A percentile compares a stretch with the other conserved stretches of the same genome.
Evolutionary conservation across 2,797 vertebrate genomes (phyloP).

Genomic region (Petrocephalus sullivani): DNA sequence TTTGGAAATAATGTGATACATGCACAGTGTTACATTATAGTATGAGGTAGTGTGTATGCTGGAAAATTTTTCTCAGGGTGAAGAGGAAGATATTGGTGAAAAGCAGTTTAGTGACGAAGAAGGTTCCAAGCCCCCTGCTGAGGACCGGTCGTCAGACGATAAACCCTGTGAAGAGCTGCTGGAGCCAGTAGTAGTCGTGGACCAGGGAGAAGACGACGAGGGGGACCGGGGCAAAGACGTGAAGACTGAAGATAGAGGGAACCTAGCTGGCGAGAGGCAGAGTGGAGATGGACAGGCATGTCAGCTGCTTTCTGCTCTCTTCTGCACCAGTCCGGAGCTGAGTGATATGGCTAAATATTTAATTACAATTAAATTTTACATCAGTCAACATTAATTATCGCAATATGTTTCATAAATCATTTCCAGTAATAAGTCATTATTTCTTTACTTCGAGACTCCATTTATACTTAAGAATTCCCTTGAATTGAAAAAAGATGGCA

Average conservation of each 20-base stretch:
- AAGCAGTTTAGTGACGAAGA: constrained; percentile 78
- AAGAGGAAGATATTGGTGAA: constrained; percentile 45
- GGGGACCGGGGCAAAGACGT: constrained; percentile 54
- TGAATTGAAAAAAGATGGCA: not conserved
- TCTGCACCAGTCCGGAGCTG: not conserved
- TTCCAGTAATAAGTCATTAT: not conserved
- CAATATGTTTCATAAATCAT: not conserved
- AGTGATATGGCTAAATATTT: not conserved
- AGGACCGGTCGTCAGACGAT: constrained; percentile 58
- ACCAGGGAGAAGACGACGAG: constrained; percentile 53
- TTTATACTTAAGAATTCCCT: not conserved
- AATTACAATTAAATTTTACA: not conserved
- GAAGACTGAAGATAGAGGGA: constrained; percentile 71
- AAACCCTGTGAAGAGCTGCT: constrained; percentile 62
- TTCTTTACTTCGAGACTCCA: not conserved
- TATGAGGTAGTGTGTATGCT: not conserved
- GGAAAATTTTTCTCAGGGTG: constrained; percentile 41
- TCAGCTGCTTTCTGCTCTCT: not conserved
- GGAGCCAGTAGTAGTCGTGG: constrained; percentile 52
- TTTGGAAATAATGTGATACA: not conserved
- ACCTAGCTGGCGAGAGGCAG: constrained; percentile 85
- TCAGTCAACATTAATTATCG: not conserved
- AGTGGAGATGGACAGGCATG: constrained; percentile 94
- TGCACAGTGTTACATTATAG: not conserved
- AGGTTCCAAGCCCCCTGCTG: constrained; percentile 58